Conservation (phyloP, 2,888 invertebrate species). For the Andrena camellia region DNA sequence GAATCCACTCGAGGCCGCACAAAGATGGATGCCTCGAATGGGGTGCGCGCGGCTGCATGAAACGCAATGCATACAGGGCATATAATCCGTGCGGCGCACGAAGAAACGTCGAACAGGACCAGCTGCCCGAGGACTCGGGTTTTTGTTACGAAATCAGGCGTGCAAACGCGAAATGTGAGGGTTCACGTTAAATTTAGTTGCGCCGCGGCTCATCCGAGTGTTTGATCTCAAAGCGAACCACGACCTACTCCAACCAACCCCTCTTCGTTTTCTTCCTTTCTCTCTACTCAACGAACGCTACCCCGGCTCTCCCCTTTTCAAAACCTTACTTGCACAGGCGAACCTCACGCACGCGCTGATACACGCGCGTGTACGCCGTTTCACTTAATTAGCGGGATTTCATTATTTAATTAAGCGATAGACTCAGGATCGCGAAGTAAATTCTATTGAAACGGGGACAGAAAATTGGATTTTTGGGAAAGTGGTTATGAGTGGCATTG, state of each 20-base stretch:
- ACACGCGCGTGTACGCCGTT: neutral
- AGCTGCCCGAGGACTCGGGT: constrained; percentile 32
- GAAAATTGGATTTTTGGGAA: too few species aligned
- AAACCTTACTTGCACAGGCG: neutral
- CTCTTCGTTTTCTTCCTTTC: neutral
- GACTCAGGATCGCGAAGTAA: too few species aligned
- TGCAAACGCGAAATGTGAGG: constrained; percentile 55
- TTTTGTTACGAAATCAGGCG: constrained; percentile 46
- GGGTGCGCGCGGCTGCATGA: neutral
- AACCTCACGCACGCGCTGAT: neutral
- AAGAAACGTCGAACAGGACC: constrained; percentile 6
- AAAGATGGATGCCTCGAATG: neutral
- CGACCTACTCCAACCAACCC: constrained; percentile 30
- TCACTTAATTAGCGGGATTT: neutral
- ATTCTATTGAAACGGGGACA: too few species aligned
- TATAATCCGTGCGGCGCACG: neutral
- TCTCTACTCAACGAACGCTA: constrained; percentile 1
- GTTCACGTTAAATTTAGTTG: constrained; percentile 62
- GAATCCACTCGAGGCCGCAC: neutral
- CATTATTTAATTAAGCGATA: neutral
- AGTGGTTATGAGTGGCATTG: too few species aligned
- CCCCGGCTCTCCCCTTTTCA: neutral
- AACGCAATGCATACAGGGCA: neutral
- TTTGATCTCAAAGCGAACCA: constrained; percentile 47
- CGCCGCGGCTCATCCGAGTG: constrained; percentile 27